These are phyloP conservation scores for Parthenolecanium corni DNA, from an alignment of 2,888 invertebrate genomes.

Conservation along the genomic window DNA sequence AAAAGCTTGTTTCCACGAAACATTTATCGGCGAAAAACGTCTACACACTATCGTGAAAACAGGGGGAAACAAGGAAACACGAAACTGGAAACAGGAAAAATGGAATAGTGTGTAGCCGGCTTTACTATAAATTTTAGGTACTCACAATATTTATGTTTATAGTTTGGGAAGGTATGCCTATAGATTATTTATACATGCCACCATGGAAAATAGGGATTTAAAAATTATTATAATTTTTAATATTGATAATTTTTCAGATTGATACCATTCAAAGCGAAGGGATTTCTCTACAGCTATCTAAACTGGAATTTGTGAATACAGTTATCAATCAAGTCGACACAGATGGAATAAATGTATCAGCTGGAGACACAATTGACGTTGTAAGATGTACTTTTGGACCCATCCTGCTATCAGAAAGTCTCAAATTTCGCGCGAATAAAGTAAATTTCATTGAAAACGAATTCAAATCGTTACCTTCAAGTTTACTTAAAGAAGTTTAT, in stretches of 20 bases:
- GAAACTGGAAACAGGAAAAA: too few species aligned
- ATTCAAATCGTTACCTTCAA: conserved; percentile 10
- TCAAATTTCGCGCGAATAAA: conserved; percentile 6
- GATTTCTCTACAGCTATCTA: conserved; percentile 1
- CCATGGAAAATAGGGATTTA: too few species aligned
- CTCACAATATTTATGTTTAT: too few species aligned
- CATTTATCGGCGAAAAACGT: too few species aligned
- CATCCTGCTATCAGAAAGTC: not conserved
- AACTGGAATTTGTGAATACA: conserved; percentile 8
- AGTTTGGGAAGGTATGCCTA: too few species aligned
- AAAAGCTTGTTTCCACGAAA: too few species aligned
- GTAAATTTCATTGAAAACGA: conserved; percentile 21
- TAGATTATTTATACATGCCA: too few species aligned
- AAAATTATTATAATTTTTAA: too few species aligned
- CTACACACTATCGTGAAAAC: too few species aligned
- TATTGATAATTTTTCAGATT: conserved; percentile 5
- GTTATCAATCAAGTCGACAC: not conserved
- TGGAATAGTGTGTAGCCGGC: too few species aligned
- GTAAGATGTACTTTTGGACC: conserved; percentile 14
- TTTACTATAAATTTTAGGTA: too few species aligned
- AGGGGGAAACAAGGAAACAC: too few species aligned
- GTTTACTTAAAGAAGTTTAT: conserved; percentile 2
- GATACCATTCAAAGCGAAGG: conserved; percentile 5
- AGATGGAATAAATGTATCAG: conserved; percentile 1
- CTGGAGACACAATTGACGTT: conserved; percentile 15